Base-by-base conservation (phyloP, 2,888 invertebrate species). In the Perithous albicinctus region DNA sequence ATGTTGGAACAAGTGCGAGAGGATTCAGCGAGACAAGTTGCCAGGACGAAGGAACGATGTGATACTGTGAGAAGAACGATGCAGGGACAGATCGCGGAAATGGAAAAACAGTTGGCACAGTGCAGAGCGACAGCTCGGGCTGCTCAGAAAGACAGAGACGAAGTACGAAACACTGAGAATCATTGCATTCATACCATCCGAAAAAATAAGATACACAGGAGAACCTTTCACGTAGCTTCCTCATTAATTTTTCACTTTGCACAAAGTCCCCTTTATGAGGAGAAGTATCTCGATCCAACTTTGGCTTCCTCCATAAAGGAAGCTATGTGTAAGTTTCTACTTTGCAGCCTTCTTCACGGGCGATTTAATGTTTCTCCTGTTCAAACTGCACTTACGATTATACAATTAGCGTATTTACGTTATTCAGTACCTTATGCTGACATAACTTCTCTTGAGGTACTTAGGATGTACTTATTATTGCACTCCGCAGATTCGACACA, bases 71-170 rank as follows among this genome's bases (percentile, higher is more conserved):
- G 94, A 35, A 91, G 93, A 83, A 94, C 95, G 46, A 94, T 96
- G 94, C 96, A 96, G 89, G 94, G 94, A 23, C 95, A 96, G 85
- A 94, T 96, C 63, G 94, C 94, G 1, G 96, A 96, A 86, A 90
- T 96, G 90, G 96, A 96, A 88, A 93, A 95, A 67, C 95, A 96
- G 88, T 88, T 96, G 78, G 96, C 95, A 0, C 94, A 94, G 26
- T 94, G 94, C 64, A 93, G 95, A 78, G 96, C 96, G 1, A 94
- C 94, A 85, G 95, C 95, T 0, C 94, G 94, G 87, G 93, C 94
- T 0, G 95, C 95, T 0, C 95, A 96, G 87, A 95, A 95, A 87
- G 96, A 96, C 77, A 94, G 95, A 63, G 95, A 96, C 85, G 96
- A 96, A 85, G 93, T 93, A 88, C 85, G 75, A 15, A 32, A 29